Conservation (phyloP, 2,797 vertebrate species). For the Fistularia tabacaria region DNA sequence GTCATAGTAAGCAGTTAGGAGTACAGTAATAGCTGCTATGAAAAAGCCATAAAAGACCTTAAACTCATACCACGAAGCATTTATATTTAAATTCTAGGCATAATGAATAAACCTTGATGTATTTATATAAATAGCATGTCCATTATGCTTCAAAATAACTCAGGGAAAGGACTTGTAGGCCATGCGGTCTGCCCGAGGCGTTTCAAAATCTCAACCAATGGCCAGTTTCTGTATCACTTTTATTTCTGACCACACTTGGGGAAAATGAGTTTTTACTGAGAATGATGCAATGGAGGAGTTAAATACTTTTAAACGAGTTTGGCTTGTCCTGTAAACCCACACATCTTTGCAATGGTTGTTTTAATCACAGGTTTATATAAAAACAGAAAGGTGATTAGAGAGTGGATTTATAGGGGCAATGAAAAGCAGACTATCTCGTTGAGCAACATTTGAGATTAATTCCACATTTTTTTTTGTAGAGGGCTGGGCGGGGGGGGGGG, state of each 20-base stretch:
- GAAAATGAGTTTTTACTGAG: constrained; percentile 21
- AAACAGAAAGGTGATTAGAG: constrained; percentile 29
- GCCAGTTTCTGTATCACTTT: neutral
- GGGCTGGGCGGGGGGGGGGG: too few relatives aligned
- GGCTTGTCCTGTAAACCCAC: constrained; percentile 31
- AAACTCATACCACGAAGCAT: too few relatives aligned
- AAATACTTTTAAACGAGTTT: constrained; percentile 20
- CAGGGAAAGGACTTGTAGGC: too few relatives aligned
- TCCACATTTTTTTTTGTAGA: constrained; percentile 37
- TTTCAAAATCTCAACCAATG: neutral
- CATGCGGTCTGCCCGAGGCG: neutral
- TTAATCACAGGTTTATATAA: constrained; percentile 44
- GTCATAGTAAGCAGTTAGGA: too few relatives aligned
- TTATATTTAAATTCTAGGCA: too few relatives aligned
- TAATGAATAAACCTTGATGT: too few relatives aligned
- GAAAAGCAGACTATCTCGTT: constrained; percentile 35
- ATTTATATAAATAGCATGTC: too few relatives aligned
- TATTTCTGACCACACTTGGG: constrained; percentile 23
- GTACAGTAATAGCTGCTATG: too few relatives aligned
- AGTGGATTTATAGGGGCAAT: constrained; percentile 29
- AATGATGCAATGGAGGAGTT: constrained; percentile 6
- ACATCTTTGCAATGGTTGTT: constrained; percentile 30
- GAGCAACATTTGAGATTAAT: constrained; percentile 36
- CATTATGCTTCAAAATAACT: too few relatives aligned
- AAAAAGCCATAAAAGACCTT: too few relatives aligned